These are phyloP conservation scores for Gibbula magus DNA, from an alignment of 2,888 invertebrate species.

Conservation along the genomic window DNA sequence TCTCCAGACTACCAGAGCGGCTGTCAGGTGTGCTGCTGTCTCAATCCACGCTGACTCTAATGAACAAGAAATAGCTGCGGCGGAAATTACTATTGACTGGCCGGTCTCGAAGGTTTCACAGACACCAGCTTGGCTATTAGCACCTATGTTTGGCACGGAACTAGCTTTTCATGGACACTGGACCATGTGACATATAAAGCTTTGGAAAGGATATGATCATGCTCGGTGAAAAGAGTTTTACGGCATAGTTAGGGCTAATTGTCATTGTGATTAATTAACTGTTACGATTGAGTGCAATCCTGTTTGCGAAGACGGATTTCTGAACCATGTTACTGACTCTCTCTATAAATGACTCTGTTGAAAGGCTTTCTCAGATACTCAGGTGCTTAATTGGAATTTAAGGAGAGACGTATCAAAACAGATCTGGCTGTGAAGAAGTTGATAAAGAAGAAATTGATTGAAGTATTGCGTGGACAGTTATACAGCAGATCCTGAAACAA, in stretches of 20 bases:
- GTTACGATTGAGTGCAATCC: not conserved
- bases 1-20: too few relatives aligned
- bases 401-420: too few relatives aligned
- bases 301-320: too few relatives aligned
- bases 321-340: too few relatives aligned
- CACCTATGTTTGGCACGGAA: not conserved
- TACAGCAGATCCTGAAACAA: too few relatives aligned
- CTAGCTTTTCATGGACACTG: not conserved
- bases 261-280: not conserved
- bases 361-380: too few relatives aligned
- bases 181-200: not conserved
- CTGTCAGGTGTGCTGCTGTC: not conserved
- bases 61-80: not conserved
- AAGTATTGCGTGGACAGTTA: too few relatives aligned
- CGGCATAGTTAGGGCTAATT: not conserved
- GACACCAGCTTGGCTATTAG: not conserved
- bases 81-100: not conserved
- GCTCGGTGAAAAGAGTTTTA: not conserved
- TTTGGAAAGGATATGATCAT: not conserved
- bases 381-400: too few relatives aligned
- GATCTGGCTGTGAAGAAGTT: too few relatives aligned
- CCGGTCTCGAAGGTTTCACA: not conserved
- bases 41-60: not conserved
- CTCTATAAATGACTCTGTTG: too few relatives aligned
- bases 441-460: too few relatives aligned